Percentiles rank a stretch among this genome's conserved stretches.
phyloP scores from a whole-genome alignment of 1,140 invertebrate species.

The Diorhabda carinulata region DNA sequence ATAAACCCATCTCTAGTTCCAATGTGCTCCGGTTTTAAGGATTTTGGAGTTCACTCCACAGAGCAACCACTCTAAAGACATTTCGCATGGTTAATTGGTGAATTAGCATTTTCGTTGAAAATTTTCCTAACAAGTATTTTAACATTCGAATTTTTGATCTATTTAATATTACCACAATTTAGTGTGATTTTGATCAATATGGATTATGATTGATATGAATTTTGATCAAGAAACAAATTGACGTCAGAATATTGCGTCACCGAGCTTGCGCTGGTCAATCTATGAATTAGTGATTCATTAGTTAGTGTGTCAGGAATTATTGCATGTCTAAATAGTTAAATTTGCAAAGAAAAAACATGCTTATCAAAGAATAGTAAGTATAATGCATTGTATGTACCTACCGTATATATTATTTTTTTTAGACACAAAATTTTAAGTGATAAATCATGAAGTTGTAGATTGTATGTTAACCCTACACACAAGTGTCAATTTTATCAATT shows the following conservation, averaged over 20 bases:
- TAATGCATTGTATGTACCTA: neutral
- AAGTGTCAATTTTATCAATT: conserved; percentile 22
- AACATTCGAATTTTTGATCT: too few relatives aligned
- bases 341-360: conserved; percentile 39
- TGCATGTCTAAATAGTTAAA: conserved; percentile 39
- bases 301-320: conserved; percentile 29
- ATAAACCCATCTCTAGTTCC: too few relatives aligned
- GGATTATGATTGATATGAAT: neutral
- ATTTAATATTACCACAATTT: too few relatives aligned
- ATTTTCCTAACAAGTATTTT: too few relatives aligned
- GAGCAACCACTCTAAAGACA: too few relatives aligned
- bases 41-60: too few relatives aligned
- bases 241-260: conserved; percentile 44
- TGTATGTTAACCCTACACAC: conserved; percentile 17
- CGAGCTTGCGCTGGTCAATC: conserved; percentile 40
- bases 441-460: conserved; percentile 10
- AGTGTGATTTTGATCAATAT: conserved; percentile 5
- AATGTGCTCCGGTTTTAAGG: too few relatives aligned
- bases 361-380: conserved; percentile 49
- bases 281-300: conserved; percentile 32
- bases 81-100: too few relatives aligned
- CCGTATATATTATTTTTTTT: neutral
- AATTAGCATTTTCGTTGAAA: too few relatives aligned
- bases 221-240: conserved; percentile 10
- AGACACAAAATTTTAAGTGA: conserved; percentile 20